These are phyloP conservation scores for Rhynchophorus ferrugineus DNA, from an alignment of 1,140 invertebrate species.

Conservation along the genomic window DNA sequence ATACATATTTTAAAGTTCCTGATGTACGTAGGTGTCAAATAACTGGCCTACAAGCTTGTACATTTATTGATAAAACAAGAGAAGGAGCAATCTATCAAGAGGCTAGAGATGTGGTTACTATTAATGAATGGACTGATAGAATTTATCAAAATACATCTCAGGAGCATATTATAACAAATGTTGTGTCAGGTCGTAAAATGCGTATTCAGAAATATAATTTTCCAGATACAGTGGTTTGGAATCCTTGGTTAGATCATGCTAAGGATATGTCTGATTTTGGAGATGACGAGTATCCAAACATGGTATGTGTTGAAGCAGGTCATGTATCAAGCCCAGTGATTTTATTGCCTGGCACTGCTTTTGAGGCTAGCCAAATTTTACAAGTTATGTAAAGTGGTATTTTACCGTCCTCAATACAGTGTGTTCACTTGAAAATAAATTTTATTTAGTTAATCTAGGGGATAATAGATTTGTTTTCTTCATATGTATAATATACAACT, in stretches of 20 bases:
- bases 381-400: slow-evolving; percentile 52
- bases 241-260: slow-evolving; percentile 90
- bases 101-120: slow-evolving; percentile 77
- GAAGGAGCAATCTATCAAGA: slow-evolving; percentile 79
- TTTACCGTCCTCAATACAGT: slow-evolving; percentile 9
- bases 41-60: slow-evolving; percentile 82
- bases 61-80: slow-evolving; percentile 88
- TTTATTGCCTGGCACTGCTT: slow-evolving; percentile 77
- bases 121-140: slow-evolving; percentile 86
- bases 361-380: slow-evolving; percentile 79
- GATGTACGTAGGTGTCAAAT: slow-evolving; percentile 86
- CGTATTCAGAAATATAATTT: slow-evolving; percentile 89
- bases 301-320: slow-evolving; percentile 92
- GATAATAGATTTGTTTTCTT: slow-evolving; percentile 5
- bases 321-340: slow-evolving; percentile 79
- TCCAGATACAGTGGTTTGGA: slow-evolving; percentile 93
- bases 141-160: slow-evolving; percentile 89
- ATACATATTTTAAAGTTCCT: slow-evolving; percentile 93
- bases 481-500: slow-evolving; percentile 7
- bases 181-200: slow-evolving; percentile 85
- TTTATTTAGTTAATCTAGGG: slow-evolving; percentile 8
- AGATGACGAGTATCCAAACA: slow-evolving; percentile 90
- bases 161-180: slow-evolving; percentile 88
- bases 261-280: slow-evolving; percentile 89
- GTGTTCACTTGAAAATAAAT: slow-evolving; percentile 7